Evolutionary conservation across 30 jellyfish, hydroid and myxozoan genomes (phyloP), one percentile per base, ranked within the genome.

Genomic region (Cassiopea xamachana): DNA sequence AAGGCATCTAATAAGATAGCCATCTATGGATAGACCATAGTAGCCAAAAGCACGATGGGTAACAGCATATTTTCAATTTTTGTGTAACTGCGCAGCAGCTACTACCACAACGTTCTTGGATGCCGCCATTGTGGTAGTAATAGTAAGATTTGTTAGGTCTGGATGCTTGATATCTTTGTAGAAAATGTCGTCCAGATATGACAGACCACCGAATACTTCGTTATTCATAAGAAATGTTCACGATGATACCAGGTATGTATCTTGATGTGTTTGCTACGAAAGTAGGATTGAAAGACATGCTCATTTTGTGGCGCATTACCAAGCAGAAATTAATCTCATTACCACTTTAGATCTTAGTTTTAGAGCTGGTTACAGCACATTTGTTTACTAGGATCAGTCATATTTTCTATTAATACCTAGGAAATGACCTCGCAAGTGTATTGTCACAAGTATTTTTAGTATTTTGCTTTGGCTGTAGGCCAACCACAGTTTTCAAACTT

Each of bases 121-220:
- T 5, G 58, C 80, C 80, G 80, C 80, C 80, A 71, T 71, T 71
- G n/a, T 71, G 80, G 6, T 19, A 17, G n/a, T 3, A 2, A 27
- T 17, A 14, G 14, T 3, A 0, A 14, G 27, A 0, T 64, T 64
- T 16, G 74, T 64, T 64, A 2, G 74, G 74, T 5, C 43, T 55
- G 7, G 64, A 10, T 55, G 64, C 7, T 55, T 55, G 15, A 7
- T 2, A 9, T 64, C 80, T 2, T 71, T 12, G n/a, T 12, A 39
- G 51, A 19, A 71, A 71, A 71, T 71, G 80, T 71, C 80, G 4
- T 80, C 89, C 27, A 80, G 61, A 48, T 59, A 80, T 67, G 80
- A 68, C 17, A 60, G 98, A 69, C 97, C 98, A 2, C 98, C 98
- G 51, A 93, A 93, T 62, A 78, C 97, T n/a, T 93, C 98, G 18